A percentile compares a stretch with the other conserved stretches of the same genome.
These are phyloP conservation scores for Manis javanica DNA, from an alignment of 2,797 vertebrate species.

Conservation along the genomic window DNA sequence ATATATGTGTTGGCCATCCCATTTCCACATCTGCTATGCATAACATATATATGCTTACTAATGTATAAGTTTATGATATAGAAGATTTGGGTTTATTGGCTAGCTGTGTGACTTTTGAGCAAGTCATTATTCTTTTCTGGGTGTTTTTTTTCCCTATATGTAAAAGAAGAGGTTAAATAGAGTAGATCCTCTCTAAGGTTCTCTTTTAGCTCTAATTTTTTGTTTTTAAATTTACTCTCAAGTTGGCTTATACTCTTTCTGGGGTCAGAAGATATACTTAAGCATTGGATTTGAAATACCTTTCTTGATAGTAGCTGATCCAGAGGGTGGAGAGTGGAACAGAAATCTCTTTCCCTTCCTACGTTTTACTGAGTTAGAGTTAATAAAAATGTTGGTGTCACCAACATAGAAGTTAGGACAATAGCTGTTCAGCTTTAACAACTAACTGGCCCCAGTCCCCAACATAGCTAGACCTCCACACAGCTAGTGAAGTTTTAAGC, in stretches of 20 bases:
- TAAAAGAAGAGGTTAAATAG: conserved; percentile 41
- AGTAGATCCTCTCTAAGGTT: not conserved
- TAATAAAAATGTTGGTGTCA: conserved; percentile 45
- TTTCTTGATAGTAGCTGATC: conserved; percentile 3
- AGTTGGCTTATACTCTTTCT: conserved; percentile 28
- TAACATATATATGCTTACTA: not conserved
- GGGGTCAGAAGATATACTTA: conserved; percentile 19
- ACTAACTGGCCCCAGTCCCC: not conserved
- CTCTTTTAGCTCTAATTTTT: not conserved
- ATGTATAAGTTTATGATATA: conserved; percentile 21
- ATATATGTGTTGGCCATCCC: not conserved
- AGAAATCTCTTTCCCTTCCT: not conserved
- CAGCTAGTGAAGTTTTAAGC: conserved; percentile 45
- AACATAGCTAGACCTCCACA: not conserved
- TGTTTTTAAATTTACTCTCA: conserved; percentile 16
- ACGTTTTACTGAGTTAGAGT: not conserved
- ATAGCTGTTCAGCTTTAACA: conserved; percentile 16
- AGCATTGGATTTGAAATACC: conserved; percentile 27
- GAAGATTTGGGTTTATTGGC: conserved; percentile 37
- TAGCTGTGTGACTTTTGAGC: conserved; percentile 23
- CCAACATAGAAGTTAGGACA: conserved; percentile 8
- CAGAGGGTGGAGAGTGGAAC: not conserved
- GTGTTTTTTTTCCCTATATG: not conserved
- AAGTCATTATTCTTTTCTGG: not conserved
- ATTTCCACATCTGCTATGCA: conserved; percentile 39